Evolutionary conservation across 2,888 invertebrate species (phyloP).

Genomic region (Clusia tigrina): DNA sequence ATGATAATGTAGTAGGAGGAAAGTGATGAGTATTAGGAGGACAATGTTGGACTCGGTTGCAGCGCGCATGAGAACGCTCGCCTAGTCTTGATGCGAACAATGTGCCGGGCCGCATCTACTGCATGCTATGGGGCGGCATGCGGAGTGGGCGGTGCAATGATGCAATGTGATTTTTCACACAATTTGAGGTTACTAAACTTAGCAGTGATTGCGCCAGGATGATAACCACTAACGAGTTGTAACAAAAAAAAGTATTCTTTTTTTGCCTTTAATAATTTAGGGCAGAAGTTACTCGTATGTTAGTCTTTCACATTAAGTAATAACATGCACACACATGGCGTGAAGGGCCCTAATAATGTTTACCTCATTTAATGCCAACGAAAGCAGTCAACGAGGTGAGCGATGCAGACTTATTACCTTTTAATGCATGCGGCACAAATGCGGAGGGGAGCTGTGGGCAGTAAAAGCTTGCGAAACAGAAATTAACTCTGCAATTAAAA

Average conservation of each 20-base stretch:
- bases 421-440: no score
- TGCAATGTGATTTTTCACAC: slow-evolving; percentile 17
- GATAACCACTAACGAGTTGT: slow-evolving; percentile 1
- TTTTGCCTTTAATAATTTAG: no score
- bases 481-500: no score
- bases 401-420: no score
- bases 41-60: slow-evolving; percentile 1
- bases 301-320: no score
- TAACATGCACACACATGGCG: no score
- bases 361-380: no score
- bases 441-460: no score
- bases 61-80: neutral
- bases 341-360: no score
- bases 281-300: neutral
- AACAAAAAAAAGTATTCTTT: neutral
- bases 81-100: neutral
- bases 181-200: slow-evolving; percentile 18
- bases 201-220: slow-evolving; percentile 6
- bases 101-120: neutral
- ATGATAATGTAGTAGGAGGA: neutral
- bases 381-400: no score
- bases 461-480: no score
- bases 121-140: no score
- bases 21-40: neutral
- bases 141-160: neutral